Evolutionary conservation across 2,888 invertebrate genomes (phyloP).

Genomic region (Halictus quadricinctus): DNA sequence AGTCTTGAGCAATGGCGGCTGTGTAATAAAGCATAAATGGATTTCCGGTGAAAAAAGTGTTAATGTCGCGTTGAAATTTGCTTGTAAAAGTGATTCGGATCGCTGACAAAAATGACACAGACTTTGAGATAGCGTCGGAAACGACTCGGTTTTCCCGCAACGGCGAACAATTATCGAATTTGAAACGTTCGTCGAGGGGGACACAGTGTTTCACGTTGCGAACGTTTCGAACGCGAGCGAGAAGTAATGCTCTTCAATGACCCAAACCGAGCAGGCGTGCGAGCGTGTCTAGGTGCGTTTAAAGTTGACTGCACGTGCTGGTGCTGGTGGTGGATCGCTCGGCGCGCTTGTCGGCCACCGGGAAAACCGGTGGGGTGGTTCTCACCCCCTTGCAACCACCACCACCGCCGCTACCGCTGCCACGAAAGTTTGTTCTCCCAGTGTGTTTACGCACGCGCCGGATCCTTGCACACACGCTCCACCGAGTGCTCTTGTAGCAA

Average conservation of each 20-base stretch:
- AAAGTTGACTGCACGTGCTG: conserved; percentile 50
- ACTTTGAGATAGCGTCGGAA: background rate
- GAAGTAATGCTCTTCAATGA: conserved; percentile 37
- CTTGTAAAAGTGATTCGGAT: background rate
- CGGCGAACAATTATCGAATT: conserved; percentile 23
- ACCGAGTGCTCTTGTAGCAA: conserved; percentile 33
- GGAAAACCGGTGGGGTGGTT: conserved; percentile 46
- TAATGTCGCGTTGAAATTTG: background rate
- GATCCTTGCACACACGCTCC: conserved; percentile 47
- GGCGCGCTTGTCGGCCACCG: conserved; percentile 40
- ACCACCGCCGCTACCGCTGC: conserved; percentile 2
- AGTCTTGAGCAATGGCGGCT: background rate
- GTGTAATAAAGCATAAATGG: background rate
- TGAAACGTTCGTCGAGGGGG: conserved; percentile 20
- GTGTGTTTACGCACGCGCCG: conserved; percentile 68
- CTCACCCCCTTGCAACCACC: conserved; percentile 41
- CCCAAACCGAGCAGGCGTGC: conserved; percentile 3
- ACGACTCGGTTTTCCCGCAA: conserved; percentile 5
- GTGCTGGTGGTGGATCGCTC: conserved; percentile 42
- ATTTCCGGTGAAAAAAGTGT: background rate
- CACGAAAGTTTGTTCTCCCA: conserved; percentile 63
- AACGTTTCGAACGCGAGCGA: conserved; percentile 5
- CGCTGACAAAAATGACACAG: background rate
- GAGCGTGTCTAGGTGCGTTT: conserved; percentile 34
- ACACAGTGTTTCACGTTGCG: background rate